Base-by-base conservation (phyloP, 2,888 invertebrate genomes). In the Ischnura elegans region DNA sequence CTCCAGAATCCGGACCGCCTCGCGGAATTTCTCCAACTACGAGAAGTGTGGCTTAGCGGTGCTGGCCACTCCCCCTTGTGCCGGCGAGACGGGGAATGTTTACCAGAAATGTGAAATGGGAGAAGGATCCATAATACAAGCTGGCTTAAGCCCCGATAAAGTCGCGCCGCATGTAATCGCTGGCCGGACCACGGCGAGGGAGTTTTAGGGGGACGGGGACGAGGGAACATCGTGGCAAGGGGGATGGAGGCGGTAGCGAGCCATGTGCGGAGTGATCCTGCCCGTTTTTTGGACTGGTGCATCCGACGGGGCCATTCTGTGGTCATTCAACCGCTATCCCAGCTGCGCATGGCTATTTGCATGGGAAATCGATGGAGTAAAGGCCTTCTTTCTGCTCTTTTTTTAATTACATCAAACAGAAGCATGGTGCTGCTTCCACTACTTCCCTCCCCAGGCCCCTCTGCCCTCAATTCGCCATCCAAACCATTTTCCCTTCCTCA, bases 321-420 rank as follows among this genome's bases (percentile, higher is more conserved):
- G 90, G 66, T 61, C 90, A 42, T 36, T 43, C 66, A n/a, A 90
- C 19, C 55, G 87, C 55, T 87, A 42, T 25, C 55, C 87, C n/a
- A 76, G 55, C 13, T 36, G 87, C 21, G 42, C 55, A 51, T 42
- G 55, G 87, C 36, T 55, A 87, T 87, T 87, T 55, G 25, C 90
- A n/a, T n/a, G 42, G 66, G 61, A 43, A 90, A 90, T 90, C 90
- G 90, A 90, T 90, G 76, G 76, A 43, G 25, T 21, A 25, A 13
- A 8, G 13, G 51, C 51, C 19, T 3, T 19, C 25, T n/a, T 10
- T 19, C 25, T 66, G 25, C 13, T 13, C 13, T 87, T 90, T 90
- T 90, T 66, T 25, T 66, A 90, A 90, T 90, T 61, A 45, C 90
- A 43, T 61, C 61, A 43, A 55, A 90, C 87, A 19, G 90, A 61